A percentile compares a stretch with the other conserved stretches of the same genome.
Conservation (phyloP, 2,113 vertebrate genomes). For the Rhagologus leucostigma region DNA sequence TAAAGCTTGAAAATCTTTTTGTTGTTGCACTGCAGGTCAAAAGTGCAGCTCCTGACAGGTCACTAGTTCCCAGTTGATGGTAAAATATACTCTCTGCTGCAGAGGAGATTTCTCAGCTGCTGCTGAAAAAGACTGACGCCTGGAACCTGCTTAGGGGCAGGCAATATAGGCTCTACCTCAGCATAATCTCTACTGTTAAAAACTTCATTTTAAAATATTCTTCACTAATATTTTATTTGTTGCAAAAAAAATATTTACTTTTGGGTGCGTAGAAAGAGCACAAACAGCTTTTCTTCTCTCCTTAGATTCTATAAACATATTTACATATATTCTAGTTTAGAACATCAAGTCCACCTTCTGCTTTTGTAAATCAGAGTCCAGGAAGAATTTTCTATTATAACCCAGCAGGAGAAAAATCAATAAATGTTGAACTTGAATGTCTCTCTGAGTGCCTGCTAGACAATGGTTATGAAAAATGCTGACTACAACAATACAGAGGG, state of each 20-base stretch:
- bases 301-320: not conserved
- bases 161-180: not conserved
- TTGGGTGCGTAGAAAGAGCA: not conserved
- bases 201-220: not conserved
- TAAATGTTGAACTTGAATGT: slow-evolving; percentile 1
- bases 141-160: not conserved
- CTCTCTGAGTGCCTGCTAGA: not conserved
- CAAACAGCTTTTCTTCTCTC: not conserved
- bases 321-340: not conserved
- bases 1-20: not conserved
- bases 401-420: slow-evolving; percentile 10
- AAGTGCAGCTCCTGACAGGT: slow-evolving; percentile 10
- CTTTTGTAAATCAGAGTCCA: slow-evolving; percentile 16
- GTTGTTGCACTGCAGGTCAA: not conserved
- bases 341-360: not conserved
- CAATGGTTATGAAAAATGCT: slow-evolving; percentile 47
- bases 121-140: not conserved
- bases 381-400: slow-evolving; percentile 17
- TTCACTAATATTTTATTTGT: not conserved
- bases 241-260: not conserved
- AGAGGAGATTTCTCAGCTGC: not conserved
- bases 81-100: not conserved
- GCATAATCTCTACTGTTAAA: not conserved
- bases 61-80: not conserved
- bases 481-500: not conserved